These are phyloP conservation scores for Diplodus sargus DNA, from an alignment of 2,797 vertebrate species.

Conservation along the genomic window DNA sequence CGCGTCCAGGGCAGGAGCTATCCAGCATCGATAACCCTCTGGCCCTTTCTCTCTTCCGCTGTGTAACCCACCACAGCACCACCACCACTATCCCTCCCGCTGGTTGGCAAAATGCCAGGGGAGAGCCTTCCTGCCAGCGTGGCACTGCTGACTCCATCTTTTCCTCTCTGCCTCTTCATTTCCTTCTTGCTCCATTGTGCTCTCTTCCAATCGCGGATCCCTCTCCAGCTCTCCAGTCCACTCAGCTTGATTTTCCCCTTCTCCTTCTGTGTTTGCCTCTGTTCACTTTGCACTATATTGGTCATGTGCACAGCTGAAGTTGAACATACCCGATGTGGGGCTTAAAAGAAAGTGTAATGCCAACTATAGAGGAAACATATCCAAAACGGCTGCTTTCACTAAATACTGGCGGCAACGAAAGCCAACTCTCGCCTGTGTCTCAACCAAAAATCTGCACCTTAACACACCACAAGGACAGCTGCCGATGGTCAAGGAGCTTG, in stretches of 20 bases:
- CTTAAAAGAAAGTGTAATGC: constrained; percentile 8
- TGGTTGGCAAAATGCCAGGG: constrained; percentile 77
- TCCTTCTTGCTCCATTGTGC: constrained; percentile 52
- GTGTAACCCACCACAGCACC: constrained; percentile 1
- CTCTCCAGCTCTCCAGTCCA: constrained; percentile 17
- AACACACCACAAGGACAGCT: too few species aligned
- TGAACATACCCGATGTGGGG: neutral
- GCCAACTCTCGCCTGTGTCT: too few species aligned
- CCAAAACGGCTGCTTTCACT: neutral
- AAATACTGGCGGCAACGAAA: too few species aligned
- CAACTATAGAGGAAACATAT: neutral
- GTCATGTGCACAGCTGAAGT: constrained; percentile 20
- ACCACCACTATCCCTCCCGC: constrained; percentile 23
- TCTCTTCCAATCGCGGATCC: constrained; percentile 45
- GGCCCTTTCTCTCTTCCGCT: constrained; percentile 46
- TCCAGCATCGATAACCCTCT: constrained; percentile 64
- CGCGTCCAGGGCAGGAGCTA: constrained; percentile 42
- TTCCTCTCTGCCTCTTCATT: constrained; percentile 63
- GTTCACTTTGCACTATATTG: constrained; percentile 1
- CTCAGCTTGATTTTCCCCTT: constrained; percentile 23
- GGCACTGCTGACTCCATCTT: constrained; percentile 81
- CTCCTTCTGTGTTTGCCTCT: constrained; percentile 28
- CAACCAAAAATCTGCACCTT: too few species aligned
- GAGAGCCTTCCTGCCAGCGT: constrained; percentile 85
- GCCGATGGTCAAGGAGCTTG: too few species aligned